Base-by-base conservation (phyloP, 2,888 invertebrate genomes). In the Xestobium rufovillosum region DNA sequence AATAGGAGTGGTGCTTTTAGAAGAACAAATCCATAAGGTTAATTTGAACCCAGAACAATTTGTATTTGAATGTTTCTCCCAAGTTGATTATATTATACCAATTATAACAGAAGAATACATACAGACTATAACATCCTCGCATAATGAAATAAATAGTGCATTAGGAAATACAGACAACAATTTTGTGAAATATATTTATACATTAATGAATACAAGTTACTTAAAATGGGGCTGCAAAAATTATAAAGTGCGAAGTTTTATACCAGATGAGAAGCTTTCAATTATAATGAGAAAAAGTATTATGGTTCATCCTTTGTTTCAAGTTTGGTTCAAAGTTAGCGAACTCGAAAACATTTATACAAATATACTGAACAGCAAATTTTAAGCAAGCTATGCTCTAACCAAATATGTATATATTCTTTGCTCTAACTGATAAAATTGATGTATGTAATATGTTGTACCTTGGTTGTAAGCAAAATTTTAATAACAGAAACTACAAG, bases 21-120 rank as follows among this genome's bases (percentile, higher is more conserved):
- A 42, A 14, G 43, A 45, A 36, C 43, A 45, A 3, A 10, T 12
- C 3, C 6, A 34, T 10, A 36, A 31, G 30, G 14, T 45, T n/a
- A 42, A 13, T 26, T 6, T 31, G 3, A 33, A 38, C 16, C 39
- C 37, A 11, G 43, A 43, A 34, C 31, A 34, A 14, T 36, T 42
- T 26, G 39, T 45, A 29, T 33, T 16, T 25, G 39, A 42, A 12
- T 44, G 38, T 31, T 47, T 41, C 31, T 11, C 17, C 10, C 36
- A 38, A 29, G 38, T 39, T 2, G 36, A 47, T 30, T 45, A 43
- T 26, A 34, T 47, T 15, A 31, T 45, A 29, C 43, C 45, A 10
- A 41, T 47, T 23, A 25, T 47, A 25, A 43, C 47, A 3, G 3
- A 4, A 4, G 28, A 43, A 13, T 47, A 47, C 36, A 30, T 47